Percentiles rank a stretch among this genome's conserved stretches.
These are phyloP conservation scores for Chauna torquata DNA, from an alignment of 2,113 vertebrate genomes.

Conservation along the genomic window DNA sequence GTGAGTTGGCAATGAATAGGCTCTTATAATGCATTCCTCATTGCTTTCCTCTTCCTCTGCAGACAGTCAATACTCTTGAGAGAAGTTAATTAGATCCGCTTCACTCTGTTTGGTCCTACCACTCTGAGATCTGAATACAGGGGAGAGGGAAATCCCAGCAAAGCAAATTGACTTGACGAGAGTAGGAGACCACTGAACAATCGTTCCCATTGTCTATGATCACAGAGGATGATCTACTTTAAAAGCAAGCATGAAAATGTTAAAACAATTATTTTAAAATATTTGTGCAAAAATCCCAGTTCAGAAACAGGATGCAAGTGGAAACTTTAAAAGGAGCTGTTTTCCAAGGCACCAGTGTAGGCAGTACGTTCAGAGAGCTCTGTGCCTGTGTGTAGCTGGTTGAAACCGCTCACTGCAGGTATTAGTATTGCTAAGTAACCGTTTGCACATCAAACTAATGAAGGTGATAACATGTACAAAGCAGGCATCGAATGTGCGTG, in stretches of 20 bases:
- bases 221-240: slow-evolving; percentile 42
- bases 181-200: slow-evolving; percentile 16
- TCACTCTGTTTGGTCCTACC: slow-evolving; percentile 57
- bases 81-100: slow-evolving; percentile 70
- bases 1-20: background rate
- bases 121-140: background rate
- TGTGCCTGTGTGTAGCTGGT: background rate
- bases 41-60: slow-evolving; percentile 53
- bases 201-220: background rate
- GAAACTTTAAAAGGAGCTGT: background rate
- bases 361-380: background rate
- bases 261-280: slow-evolving; percentile 31
- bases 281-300: background rate
- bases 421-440: background rate
- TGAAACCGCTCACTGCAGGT: background rate
- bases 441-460: slow-evolving; percentile 7
- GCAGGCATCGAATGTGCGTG: rapidly evolving
- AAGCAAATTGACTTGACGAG: slow-evolving; percentile 57
- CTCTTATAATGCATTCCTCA: slow-evolving; percentile 50
- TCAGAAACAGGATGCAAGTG: background rate
- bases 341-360: background rate
- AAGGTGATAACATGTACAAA: background rate
- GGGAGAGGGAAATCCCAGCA: slow-evolving; percentile 64
- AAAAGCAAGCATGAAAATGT: background rate
- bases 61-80: slow-evolving; percentile 66